Evolutionary conservation across 2,888 invertebrate species (phyloP), one percentile per base, ranked within the genome.

Genomic region (Caenorhabditis sp.): DNA sequence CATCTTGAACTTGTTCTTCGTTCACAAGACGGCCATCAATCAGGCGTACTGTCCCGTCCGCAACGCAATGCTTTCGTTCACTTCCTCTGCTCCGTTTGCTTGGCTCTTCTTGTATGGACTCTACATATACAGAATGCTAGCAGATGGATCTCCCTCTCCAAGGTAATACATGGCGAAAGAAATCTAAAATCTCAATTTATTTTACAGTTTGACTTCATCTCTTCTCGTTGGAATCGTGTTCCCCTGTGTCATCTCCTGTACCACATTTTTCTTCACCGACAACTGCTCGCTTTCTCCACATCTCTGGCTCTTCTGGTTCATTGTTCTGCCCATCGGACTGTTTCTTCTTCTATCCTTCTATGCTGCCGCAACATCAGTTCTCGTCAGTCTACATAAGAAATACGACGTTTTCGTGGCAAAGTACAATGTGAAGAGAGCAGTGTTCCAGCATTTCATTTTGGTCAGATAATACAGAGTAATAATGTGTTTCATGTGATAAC

Each of bases 81-180:
- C 86, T n/a, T 84, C 87, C 4, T 85, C 82, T 6, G 80, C 89
- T 38, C 86, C 90, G 16, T 91, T 90, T 66, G 86, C 89, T 4
- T 91, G 91, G 90, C 84, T 90, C n/a, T 90, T 91, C 86, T 80
- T 91, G 38, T 90, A 89, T 73, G 83, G 87, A 6, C 81, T 88
- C 8, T 86, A 88, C 74, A 85, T 89, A 41, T 89, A 89, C 79
- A 84, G 88, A 63, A 85, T 89, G 75, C 82, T 89, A n/a, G 85
- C 88, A 14, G 89, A 89, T 28, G 89, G 86, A 26, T 82, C 75
- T n/a, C 69, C 87, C 1, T 82, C 85, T 31, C 81, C 86, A n/a
- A 63, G 87, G 80, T 87, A 87, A 35, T 10, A 38, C 31, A 58
- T 28, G 8, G 7, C 24, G 19, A 38, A 38, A 61, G 22, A 7